These are phyloP conservation scores for Acanthurus leucopareius DNA, from an alignment of 2,797 vertebrate species.

Conservation along the genomic window DNA sequence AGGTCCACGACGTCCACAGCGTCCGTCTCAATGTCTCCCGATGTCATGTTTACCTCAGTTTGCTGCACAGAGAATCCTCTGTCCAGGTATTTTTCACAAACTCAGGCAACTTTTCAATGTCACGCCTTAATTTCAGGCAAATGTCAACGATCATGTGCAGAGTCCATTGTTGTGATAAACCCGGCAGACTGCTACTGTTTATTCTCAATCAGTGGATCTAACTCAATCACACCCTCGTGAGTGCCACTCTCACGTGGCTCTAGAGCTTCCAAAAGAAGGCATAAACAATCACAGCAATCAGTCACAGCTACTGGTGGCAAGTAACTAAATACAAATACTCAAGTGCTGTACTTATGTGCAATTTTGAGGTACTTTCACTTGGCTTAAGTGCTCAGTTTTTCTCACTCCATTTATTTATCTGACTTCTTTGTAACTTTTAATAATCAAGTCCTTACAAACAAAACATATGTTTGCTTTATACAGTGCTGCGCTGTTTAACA, in stretches of 20 bases:
- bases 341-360: no score
- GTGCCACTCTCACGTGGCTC: conserved; percentile 19
- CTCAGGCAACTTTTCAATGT: neutral
- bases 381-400: no score
- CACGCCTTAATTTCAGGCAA: neutral
- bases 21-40: neutral
- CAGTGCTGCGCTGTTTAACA: no score
- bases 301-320: conserved; percentile 28
- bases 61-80: neutral
- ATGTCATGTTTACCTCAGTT: neutral
- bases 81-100: neutral
- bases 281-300: conserved; percentile 54
- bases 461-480: no score
- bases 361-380: no score
- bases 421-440: no score
- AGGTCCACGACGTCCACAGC: neutral
- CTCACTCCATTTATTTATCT: no score
- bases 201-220: conserved; percentile 50
- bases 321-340: no score
- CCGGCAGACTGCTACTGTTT: conserved; percentile 9
- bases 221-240: conserved; percentile 40
- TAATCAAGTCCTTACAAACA: no score
- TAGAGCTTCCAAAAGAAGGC: conserved; percentile 19
- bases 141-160: conserved; percentile 1
- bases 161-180: conserved; percentile 19